Evolutionary conservation across 2,113 vertebrate genomes (phyloP).

Genomic region (Catagonus wagneri): DNA sequence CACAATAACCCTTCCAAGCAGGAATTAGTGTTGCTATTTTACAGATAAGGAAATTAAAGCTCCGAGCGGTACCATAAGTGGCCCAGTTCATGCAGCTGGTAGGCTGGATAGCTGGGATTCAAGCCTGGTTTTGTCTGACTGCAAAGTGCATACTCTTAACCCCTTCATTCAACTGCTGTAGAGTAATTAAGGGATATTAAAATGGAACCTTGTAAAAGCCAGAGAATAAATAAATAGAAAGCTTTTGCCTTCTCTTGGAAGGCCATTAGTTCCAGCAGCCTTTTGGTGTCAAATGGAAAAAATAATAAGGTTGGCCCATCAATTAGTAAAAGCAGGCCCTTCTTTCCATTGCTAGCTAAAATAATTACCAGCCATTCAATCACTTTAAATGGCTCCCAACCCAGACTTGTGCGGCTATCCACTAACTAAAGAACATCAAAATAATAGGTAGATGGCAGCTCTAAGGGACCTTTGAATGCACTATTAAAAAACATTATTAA

Average conservation of each 20-base stretch:
- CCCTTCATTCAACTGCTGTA: background rate
- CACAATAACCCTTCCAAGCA: slow-evolving; percentile 49
- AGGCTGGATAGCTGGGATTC: background rate
- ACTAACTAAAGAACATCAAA: slow-evolving; percentile 51
- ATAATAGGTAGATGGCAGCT: slow-evolving; percentile 28
- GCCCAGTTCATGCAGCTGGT: background rate
- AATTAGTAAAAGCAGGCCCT: slow-evolving; percentile 28
- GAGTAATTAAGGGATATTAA: slow-evolving; percentile 68
- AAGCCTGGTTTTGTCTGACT: slow-evolving; percentile 29
- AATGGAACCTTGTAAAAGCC: slow-evolving; percentile 29
- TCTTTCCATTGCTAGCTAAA: slow-evolving; percentile 36
- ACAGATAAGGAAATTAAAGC: slow-evolving; percentile 54
- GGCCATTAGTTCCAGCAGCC: slow-evolving; percentile 53
- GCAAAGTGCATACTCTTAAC: slow-evolving; percentile 40
- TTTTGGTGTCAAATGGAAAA: slow-evolving; percentile 67
- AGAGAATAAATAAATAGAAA: slow-evolving; percentile 67
- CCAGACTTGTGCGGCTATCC: background rate
- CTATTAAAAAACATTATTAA: background rate
- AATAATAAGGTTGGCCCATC: slow-evolving; percentile 53
- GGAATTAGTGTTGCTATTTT: slow-evolving; percentile 51
- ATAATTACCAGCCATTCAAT: slow-evolving; percentile 65
- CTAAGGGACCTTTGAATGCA: background rate
- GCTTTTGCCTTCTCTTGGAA: slow-evolving; percentile 68
- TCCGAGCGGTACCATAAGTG: slow-evolving; percentile 20
- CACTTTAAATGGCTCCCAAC: slow-evolving; percentile 42